phyloP scores from a whole-genome alignment of 2,888 invertebrate genomes.

The Pterostichus niger region DNA sequence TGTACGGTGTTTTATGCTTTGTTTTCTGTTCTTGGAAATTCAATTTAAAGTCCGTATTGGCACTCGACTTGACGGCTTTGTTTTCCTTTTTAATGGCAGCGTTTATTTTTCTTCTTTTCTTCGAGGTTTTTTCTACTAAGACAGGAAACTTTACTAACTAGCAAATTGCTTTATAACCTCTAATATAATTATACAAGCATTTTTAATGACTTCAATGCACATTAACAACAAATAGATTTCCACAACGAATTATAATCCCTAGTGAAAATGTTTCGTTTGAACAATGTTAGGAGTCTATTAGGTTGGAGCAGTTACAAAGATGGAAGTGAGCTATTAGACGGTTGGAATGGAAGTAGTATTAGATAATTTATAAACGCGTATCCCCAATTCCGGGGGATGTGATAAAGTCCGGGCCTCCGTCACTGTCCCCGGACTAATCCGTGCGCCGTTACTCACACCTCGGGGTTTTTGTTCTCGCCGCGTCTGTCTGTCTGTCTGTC shows the following conservation, averaged over 20 bases:
- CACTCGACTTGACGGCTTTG: conserved; percentile 55
- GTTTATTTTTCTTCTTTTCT: conserved; percentile 50
- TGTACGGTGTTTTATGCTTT: conserved; percentile 57
- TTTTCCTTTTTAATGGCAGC: conserved; percentile 50
- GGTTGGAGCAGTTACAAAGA: neutral
- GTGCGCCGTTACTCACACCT: conserved; percentile 37
- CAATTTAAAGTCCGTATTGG: conserved; percentile 62
- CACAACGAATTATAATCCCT: too few relatives aligned
- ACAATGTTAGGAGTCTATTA: conserved; percentile 6
- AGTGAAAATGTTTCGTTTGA: too few relatives aligned
- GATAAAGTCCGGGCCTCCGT: too few relatives aligned
- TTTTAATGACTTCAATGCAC: too few relatives aligned
- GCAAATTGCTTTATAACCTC: conserved; percentile 50
- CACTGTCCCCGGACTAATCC: conserved; percentile 23
- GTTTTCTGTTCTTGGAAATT: conserved; percentile 58
- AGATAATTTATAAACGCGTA: neutral
- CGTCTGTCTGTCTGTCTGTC: conserved; percentile 23
- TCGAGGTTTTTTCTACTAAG: conserved; percentile 30
- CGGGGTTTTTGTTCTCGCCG: conserved; percentile 21
- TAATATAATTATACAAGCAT: conserved; percentile 24
- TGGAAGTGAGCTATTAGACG: conserved; percentile 8
- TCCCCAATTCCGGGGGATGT: too few relatives aligned
- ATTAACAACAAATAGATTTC: too few relatives aligned
- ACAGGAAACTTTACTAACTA: conserved; percentile 8
- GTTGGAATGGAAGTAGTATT: conserved; percentile 17